Base-by-base conservation (phyloP, 2,888 invertebrate species). In the Pollenia labialis region DNA sequence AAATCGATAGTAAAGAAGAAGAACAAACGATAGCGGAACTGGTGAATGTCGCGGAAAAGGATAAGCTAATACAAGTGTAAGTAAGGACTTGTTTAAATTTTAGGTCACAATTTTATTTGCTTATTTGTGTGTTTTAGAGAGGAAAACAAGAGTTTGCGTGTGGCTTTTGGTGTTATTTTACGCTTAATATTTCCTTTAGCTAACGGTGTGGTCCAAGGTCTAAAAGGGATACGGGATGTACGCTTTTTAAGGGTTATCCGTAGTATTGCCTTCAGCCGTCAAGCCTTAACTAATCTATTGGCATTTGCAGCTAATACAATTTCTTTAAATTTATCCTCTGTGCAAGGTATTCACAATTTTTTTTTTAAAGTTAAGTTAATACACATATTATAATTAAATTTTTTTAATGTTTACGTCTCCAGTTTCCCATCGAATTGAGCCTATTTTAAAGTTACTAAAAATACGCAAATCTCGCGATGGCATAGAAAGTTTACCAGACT, bases 221-320 rank as follows among this genome's bases (percentile, higher is more conserved):
- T 92, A 44, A 90, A 92, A 77, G 93, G 93, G 2, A 91, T 93
- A n/a, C 90, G 93, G 4, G 92, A 91, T 89, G 91, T 91, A 42
- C 91, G 92, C 2, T 89, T 92, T 18, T 79, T 93, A 62, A 90
- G 90, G 40, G 90, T 91, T 8, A 88, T 93, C 16, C 90, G 90
- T 69, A 91, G 91, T 85, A 88, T 93, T 81, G 91, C 91, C 48
- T 90, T 91, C 60, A 93, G 93, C 62, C 91, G 93, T 0, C 92
- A 92, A 85, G 90, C 91, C 3, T 88, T 93, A 48, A 91, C 93
- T 72, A 93, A 93, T 89, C 86, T 93, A 87, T 88, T 93, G 52
- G 93, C 93, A 10, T 93, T 91, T 89, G 93, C 92, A 3, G 93
- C 93, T 14, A 93, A 93, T 85, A 93, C 92, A 7, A 91, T 93